Conservation (phyloP, 53 echinoderm and acorn worm genomes). For the Astropecten irregularis region DNA sequence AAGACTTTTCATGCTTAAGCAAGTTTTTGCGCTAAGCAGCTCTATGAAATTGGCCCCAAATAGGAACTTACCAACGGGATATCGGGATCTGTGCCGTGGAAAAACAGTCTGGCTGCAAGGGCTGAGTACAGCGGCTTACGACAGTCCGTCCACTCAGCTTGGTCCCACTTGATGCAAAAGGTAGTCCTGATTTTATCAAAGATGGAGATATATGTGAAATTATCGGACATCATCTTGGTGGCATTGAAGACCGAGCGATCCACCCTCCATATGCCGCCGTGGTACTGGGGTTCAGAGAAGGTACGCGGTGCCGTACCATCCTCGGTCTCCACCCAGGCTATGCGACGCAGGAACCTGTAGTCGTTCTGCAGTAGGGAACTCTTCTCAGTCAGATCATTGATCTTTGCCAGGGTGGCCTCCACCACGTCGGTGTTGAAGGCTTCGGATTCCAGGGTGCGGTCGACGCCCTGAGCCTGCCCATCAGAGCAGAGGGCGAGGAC, state of each 20-base stretch:
- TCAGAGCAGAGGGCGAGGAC: neutral
- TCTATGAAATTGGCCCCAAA: no score
- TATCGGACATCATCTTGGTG: neutral
- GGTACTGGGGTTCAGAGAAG: neutral
- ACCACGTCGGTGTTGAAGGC: neutral
- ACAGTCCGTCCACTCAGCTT: neutral
- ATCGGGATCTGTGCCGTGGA: neutral
- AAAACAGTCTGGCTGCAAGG: neutral
- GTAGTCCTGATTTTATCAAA: neutral
- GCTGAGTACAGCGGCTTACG: neutral
- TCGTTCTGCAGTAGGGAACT: neutral
- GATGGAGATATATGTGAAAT: neutral
- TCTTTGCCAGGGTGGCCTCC: neutral
- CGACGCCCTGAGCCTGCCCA: neutral
- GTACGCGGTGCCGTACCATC: neutral
- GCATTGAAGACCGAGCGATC: neutral
- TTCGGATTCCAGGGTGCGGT: neutral
- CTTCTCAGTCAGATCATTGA: neutral
- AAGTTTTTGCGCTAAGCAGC: no score
- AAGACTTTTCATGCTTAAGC: no score
- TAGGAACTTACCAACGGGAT: neutral
- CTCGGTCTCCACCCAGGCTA: neutral
- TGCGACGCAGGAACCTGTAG: neutral
- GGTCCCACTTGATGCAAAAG: neutral
- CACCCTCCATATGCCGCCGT: constrained; percentile 4